Base-by-base conservation (phyloP, 1,140 invertebrate genomes). In the Paralvinella palmiformis region DNA sequence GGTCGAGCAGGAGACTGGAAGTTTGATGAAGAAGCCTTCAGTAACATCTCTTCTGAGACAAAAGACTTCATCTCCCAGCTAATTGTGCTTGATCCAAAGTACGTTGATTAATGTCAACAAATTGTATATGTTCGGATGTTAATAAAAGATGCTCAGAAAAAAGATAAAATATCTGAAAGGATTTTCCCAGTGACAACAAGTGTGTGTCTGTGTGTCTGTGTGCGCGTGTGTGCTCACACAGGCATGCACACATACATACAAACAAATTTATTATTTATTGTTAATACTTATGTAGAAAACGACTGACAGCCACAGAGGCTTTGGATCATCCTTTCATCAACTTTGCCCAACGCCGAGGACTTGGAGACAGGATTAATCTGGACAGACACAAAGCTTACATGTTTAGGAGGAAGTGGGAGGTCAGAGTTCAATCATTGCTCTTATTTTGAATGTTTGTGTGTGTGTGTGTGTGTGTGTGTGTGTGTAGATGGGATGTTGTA, bases 1-100 rank as follows among this genome's bases (percentile, higher is more conserved):
- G 87, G 92, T 56, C 84, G 86, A 64, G 85, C 83, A 52, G 83
- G 81, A 10, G 77, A 82, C 45, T 80, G 82, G 64, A 73, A 73
- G 44, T 81, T 85, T 63, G 73, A 84, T 17, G 82, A 78, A 60
- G 76, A 83, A 62, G 84, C 83, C 31, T 84, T 80, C 65, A 73
- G 71, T 56, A 84, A 84, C 68, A 82, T 85, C 57, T 91, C 90
- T 15, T 80, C 77, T 13, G 69, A 79, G 20, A 82, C 83, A 24
- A 81, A 81, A 66, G 78, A 84, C 63, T 85, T 84, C 65, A 83
- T 84, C 48, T 67, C 66, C n/a, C 72, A 75, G 24, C 68, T 84
- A 2, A 69, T 84, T 35, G 66, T 82, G 5, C 70, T 77, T 31
- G 74, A 83, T 65, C 75, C 80, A 62, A 77, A 73, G 80, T 83